phyloP scores from a whole-genome alignment of 2,113 vertebrate genomes.

The Hemichromis elongatus region DNA sequence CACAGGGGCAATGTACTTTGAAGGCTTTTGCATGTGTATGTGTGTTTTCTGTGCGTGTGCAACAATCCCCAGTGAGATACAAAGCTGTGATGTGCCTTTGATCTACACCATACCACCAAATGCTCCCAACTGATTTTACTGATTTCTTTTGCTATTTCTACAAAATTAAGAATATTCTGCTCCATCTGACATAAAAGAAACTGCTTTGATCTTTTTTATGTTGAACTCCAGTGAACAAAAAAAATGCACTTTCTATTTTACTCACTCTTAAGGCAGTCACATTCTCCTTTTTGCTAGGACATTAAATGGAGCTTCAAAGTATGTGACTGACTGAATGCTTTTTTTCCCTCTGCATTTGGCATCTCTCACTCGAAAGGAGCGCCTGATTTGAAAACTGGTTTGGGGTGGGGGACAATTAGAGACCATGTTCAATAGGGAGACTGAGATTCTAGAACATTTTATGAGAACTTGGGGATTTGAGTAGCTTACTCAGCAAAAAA shows the following conservation, averaged over 20 bases:
- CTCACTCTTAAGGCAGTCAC: conserved; percentile 57
- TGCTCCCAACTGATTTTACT: conserved; percentile 42
- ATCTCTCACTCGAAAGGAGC: background rate
- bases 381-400: background rate
- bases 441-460: background rate
- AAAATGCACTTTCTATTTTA: conserved; percentile 66
- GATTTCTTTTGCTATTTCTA: conserved; percentile 56
- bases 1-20: conserved; percentile 28
- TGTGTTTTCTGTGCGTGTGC: conserved; percentile 58
- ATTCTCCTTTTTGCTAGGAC: conserved; percentile 58
- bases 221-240: conserved; percentile 56
- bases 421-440: background rate
- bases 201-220: conserved; percentile 58
- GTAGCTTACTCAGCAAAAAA: background rate
- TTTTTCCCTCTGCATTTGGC: conserved; percentile 5
- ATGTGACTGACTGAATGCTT: conserved; percentile 44
- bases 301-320: conserved; percentile 70
- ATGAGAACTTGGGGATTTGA: background rate
- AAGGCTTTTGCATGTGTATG: conserved; percentile 54
- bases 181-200: conserved; percentile 45
- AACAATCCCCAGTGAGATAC: conserved; percentile 60
- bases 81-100: conserved; percentile 68
- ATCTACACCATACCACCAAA: conserved; percentile 59
- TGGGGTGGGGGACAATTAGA: background rate
- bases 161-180: conserved; percentile 46